Evolutionary conservation across 2,113 vertebrate genomes (phyloP).

Genomic region (Anarrhichthys ocellatus): DNA sequence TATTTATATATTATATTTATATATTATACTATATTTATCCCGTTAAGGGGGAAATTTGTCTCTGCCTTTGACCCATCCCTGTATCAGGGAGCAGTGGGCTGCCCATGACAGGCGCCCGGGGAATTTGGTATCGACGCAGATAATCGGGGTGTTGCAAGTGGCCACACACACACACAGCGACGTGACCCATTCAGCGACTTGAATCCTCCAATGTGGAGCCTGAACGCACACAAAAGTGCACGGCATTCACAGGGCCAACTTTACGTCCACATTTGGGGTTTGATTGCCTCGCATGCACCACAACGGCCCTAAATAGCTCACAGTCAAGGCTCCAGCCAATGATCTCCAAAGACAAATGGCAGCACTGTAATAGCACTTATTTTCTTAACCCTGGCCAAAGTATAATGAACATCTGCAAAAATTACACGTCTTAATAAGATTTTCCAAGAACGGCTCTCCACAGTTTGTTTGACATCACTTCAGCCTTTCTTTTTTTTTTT

Average conservation of each 20-base stretch:
- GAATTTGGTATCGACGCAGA: not conserved
- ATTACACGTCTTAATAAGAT: constrained; percentile 66
- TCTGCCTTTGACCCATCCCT: no score
- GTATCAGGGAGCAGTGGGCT: no score
- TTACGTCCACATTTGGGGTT: constrained; percentile 42
- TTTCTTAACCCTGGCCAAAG: constrained; percentile 68
- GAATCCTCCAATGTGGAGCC: not conserved
- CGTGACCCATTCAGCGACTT: constrained; percentile 8
- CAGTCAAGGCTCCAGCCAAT: constrained; percentile 23
- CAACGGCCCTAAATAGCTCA: constrained; percentile 50
- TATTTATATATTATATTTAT: no score
- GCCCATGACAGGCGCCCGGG: not conserved
- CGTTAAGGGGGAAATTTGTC: no score
- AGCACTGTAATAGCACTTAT: constrained; percentile 60
- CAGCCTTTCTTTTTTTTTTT: not conserved
- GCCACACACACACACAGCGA: constrained; percentile 18
- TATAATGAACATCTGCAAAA: constrained; percentile 76
- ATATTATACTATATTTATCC: no score
- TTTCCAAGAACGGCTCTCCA: constrained; percentile 56
- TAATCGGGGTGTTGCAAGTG: constrained; percentile 17
- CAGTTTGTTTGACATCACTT: constrained; percentile 51
- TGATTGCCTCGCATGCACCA: constrained; percentile 37
- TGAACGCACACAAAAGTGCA: constrained; percentile 1
- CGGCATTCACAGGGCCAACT: constrained; percentile 11
- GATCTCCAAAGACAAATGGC: constrained; percentile 67